Evolutionary conservation across 2,888 invertebrate species (phyloP).

Genomic region (Kuschelorhynchus macadamiae): DNA sequence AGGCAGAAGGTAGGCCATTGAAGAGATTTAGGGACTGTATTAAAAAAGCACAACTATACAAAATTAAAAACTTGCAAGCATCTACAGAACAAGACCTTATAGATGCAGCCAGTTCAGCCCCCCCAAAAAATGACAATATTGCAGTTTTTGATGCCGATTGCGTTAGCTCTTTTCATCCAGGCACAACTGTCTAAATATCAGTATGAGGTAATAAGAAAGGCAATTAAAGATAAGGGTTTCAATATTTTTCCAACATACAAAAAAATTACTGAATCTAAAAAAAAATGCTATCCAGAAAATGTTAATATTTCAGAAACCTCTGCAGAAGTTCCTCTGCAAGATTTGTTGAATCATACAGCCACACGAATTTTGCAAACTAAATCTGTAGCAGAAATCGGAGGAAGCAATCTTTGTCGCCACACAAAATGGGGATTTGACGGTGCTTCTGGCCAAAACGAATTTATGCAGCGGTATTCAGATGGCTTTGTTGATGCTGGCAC

Average conservation of each 20-base stretch:
- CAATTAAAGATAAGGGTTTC: not conserved
- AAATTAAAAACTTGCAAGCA: no score
- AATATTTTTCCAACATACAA: slow-evolving; percentile 3
- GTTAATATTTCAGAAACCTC: not conserved
- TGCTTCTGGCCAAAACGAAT: slow-evolving; percentile 8
- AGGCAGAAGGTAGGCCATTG: no score
- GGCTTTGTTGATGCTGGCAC: not conserved
- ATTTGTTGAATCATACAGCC: not conserved
- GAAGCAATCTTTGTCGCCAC: slow-evolving; percentile 5
- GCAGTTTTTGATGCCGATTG: slow-evolving; percentile 3
- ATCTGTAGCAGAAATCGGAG: no score
- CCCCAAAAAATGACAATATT: not conserved
- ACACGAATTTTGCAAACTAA: no score
- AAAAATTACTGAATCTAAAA: slow-evolving; percentile 1
- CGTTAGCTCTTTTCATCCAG: not conserved
- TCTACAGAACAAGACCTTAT: no score
- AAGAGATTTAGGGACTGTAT: no score
- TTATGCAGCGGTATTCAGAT: slow-evolving; percentile 5
- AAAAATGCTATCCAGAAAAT: not conserved
- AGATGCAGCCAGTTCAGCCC: not conserved
- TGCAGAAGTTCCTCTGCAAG: slow-evolving; percentile 8
- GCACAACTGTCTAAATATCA: slow-evolving; percentile 8
- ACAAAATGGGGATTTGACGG: not conserved
- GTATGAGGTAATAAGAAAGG: slow-evolving; percentile 3
- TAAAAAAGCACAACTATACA: no score